Evolutionary conservation across 2,888 invertebrate genomes (phyloP), one percentile per base, ranked within the genome.

Genomic region (Lycaena phlaeas): DNA sequence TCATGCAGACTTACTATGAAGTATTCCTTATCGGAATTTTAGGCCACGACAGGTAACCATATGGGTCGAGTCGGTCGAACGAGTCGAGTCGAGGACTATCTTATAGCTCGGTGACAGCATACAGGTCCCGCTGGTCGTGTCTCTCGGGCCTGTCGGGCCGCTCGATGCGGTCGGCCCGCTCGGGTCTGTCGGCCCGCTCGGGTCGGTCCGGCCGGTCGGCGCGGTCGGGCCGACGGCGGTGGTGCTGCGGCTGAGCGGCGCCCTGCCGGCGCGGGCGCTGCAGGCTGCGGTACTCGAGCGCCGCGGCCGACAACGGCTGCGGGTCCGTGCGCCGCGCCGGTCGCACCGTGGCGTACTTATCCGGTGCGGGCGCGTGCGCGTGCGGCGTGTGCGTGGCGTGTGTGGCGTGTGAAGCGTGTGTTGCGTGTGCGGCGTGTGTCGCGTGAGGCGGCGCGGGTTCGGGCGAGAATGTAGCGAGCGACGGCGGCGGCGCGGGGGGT

Each of bases 101-200:
- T 34, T 31, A 40, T 51, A 57, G 49, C 38, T 57, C 91, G 41
- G 93, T 91, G 51, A 93, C 92, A 37, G 92, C 92, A 64, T 92
- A 93, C 50, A 93, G 66, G 77, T 88, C 89, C 75, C 90, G 14
- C 15, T 44, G 38, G 30, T 52, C 56, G 27, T 41, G 37, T 15
- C 50, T 43, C 7, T 36, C 36, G 22, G 36, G 22, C 2, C 27
- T 40, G 27, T 5, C 84, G 64, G 88, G 90, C 45, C 50, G 57
- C 87, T 90, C 58, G 88, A 64, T 65, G 86, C 75, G 48, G 63
- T 90, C 58, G 88, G 64, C 65, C 86, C 75, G 49, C 62, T 56
- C 43, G 14, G 50, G 45, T 50, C 48, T 52, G 36, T 46, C 52
- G 2, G 14, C 28, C 14, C 28, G 34, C 1, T 34, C 34, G 9